Evolutionary conservation across 1,140 invertebrate genomes (phyloP), one percentile per base, ranked within the genome.

Genomic region (Aphelenchoides besseyi): DNA sequence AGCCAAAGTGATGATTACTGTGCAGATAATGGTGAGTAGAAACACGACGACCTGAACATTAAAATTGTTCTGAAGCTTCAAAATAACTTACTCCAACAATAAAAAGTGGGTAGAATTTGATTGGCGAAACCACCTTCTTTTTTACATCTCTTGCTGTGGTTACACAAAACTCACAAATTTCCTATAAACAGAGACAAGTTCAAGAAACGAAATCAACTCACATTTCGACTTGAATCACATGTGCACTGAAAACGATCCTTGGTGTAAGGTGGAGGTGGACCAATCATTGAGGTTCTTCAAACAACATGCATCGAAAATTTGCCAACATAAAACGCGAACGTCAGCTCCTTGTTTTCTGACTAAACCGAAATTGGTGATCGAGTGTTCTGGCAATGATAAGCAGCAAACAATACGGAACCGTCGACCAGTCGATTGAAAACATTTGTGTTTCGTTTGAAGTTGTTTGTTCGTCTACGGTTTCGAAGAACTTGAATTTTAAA

Each of bases 161-260:
- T 23, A 23, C 41, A 48, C 41, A 48, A 23, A 48, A 48, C 23
- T 23, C 12, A 23, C 41, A 48, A 23, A 48, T 16, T 48, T 48
- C 41, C 41, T 48, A 23, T 16, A 48, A 48, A 23, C 41, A 48
- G 12, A 23, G 12, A 48, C 12, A 48, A n/a, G n/a, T n/a, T n/a
- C n/a, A n/a, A n/a, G n/a, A n/a, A n/a, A n/a, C n/a, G n/a, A 48
- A 48, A 48, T 48, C 41, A 48, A 48, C 41, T 48, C 41, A 48
- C 41, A 48, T 48, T 48, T 48, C 41, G 41, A 23, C 23, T 23
- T 23, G 41, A 12, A 12, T 23, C 23, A 23, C 41, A 48, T 23
- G 41, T 16, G 41, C 41, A 48, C 41, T 48, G 12, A 23, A 23
- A 23, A 12, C 12, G 12, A 48, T 48, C 41, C 23, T 23, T 12